Conservation (phyloP, 1,140 invertebrate species). For the Meloidogyne chitwoodi region DNA sequence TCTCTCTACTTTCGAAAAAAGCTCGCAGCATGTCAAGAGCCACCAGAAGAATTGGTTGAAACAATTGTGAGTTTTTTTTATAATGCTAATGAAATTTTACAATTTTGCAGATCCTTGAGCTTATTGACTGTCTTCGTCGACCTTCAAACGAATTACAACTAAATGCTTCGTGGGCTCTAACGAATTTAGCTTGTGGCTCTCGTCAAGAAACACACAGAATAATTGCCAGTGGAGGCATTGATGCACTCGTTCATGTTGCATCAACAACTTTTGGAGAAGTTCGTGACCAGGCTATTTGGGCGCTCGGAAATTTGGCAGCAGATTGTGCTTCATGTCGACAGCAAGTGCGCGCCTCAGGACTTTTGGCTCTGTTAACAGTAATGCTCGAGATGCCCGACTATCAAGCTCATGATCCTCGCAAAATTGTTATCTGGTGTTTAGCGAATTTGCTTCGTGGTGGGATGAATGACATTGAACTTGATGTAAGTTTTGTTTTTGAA, state of each 20-base stretch:
- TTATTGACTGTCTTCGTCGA: conserved; percentile 26
- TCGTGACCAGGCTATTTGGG: conserved; percentile 29
- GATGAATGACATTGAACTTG: conserved; percentile 10
- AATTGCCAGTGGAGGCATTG: conserved; percentile 16
- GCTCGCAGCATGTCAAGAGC: conserved; percentile 29
- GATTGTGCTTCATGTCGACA: conserved; percentile 25
- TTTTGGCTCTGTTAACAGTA: conserved; percentile 7
- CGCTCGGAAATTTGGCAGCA: conserved; percentile 26
- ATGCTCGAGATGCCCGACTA: conserved; percentile 26
- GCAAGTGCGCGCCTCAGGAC: conserved; percentile 15
- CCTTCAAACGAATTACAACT: conserved; percentile 19
- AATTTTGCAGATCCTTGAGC: conserved; percentile 18
- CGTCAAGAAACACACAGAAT: conserved; percentile 29
- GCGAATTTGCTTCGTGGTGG: conserved; percentile 22
- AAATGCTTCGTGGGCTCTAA: conserved; percentile 29
- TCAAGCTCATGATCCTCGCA: conserved; percentile 17
- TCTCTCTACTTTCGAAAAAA: conserved; percentile 31
- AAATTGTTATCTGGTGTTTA: conserved; percentile 31
- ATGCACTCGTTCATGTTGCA: conserved; percentile 14
- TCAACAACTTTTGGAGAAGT: conserved; percentile 13
- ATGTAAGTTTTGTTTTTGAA: neutral
- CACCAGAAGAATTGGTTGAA: conserved; percentile 21
- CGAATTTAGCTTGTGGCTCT: conserved; percentile 30
- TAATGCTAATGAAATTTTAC: neutral
- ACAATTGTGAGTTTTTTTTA: conserved; percentile 9